Percentiles rank a stretch among this genome's conserved stretches.
phyloP scores from a whole-genome alignment of 2,797 vertebrate species.

The Alca torda region DNA sequence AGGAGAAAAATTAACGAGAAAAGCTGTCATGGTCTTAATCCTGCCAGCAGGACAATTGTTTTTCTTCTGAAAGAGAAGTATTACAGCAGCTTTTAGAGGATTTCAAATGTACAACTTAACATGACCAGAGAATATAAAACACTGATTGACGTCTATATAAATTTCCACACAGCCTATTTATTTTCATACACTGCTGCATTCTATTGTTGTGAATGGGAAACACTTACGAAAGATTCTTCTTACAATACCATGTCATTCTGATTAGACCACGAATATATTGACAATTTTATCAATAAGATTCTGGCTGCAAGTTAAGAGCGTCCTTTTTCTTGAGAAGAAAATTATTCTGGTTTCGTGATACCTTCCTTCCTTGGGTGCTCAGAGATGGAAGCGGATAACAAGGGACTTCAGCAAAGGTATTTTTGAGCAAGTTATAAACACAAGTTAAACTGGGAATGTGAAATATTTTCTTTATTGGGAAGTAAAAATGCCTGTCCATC shows the following conservation, averaged over 20 bases:
- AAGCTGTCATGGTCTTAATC: conserved; percentile 42
- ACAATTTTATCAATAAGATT: conserved; percentile 56
- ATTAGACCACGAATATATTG: conserved; percentile 28
- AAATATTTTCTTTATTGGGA: not conserved
- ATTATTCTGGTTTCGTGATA: conserved; percentile 25
- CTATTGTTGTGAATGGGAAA: conserved; percentile 42
- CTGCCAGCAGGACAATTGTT: not conserved
- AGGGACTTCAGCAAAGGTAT: conserved; percentile 19
- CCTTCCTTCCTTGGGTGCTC: not conserved
- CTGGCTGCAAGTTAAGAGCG: not conserved
- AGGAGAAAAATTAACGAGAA: conserved; percentile 6
- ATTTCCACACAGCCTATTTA: conserved; percentile 6
- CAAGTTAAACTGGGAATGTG: not conserved
- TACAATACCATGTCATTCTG: not conserved
- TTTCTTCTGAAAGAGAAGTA: conserved; percentile 41
- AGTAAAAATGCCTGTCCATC: not conserved
- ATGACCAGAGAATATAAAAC: conserved; percentile 41
- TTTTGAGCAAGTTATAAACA: conserved; percentile 36
- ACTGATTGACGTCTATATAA: not conserved
- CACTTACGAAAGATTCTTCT: not conserved
- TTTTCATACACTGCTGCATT: conserved; percentile 46
- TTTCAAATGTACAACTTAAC: conserved; percentile 47
- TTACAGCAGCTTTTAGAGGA: conserved; percentile 13
- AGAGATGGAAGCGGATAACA: not conserved
- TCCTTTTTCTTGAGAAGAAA: conserved; percentile 49